phyloP scores from a whole-genome alignment of 2,113 vertebrate species.

The Ibidorhyncha struthersii region DNA sequence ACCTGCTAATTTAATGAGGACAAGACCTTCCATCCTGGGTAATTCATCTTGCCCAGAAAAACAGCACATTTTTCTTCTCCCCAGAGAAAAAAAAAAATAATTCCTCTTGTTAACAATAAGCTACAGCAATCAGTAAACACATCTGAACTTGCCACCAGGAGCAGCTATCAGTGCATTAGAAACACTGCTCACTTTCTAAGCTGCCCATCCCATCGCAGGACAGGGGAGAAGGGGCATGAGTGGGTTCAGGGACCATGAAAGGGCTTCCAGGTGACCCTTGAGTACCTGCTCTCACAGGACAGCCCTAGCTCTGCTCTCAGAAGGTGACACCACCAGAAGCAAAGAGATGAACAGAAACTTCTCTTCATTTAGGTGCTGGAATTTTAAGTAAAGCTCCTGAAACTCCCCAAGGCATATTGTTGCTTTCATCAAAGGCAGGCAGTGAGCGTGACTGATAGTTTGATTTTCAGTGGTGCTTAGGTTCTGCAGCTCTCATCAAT shows the following conservation, averaged over 20 bases:
- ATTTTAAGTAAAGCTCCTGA: background rate
- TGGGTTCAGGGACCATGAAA: background rate
- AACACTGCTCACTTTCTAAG: background rate
- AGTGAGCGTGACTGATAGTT: slow-evolving; percentile 14
- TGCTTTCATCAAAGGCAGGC: slow-evolving; percentile 39
- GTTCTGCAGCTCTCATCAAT: slow-evolving; percentile 20
- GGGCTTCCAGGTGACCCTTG: background rate
- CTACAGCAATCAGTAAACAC: background rate
- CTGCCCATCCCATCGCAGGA: background rate
- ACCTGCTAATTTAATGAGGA: background rate
- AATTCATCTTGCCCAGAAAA: background rate
- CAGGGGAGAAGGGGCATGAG: rapidly evolving
- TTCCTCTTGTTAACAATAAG: background rate
- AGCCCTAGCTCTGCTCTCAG: background rate
- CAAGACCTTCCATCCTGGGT: background rate
- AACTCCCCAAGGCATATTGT: background rate
- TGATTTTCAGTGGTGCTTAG: slow-evolving; percentile 38
- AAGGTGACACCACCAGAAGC: background rate
- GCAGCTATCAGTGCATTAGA: background rate
- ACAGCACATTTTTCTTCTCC: background rate
- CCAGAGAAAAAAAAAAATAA: background rate
- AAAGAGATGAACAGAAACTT: background rate
- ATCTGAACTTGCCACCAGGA: background rate
- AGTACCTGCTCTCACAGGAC: background rate
- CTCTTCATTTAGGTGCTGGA: background rate